phyloP scores from a whole-genome alignment of 2,797 vertebrate genomes.

The Coccyzus lansbergi region DNA sequence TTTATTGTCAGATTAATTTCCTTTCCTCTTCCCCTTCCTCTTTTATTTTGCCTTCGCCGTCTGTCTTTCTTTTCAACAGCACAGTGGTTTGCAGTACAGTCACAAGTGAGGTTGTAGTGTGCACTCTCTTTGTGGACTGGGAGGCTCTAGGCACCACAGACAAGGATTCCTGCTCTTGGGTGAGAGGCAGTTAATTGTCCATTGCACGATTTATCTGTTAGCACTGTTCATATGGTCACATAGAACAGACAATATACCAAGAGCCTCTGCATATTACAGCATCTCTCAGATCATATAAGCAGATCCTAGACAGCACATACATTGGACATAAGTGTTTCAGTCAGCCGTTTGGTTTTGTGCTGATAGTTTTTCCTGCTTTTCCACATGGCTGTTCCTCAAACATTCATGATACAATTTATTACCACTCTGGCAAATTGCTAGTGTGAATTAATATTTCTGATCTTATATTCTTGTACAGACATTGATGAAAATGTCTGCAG shows the following conservation, averaged over 20 bases:
- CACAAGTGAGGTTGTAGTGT: not conserved
- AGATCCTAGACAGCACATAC: not conserved
- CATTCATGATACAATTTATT: conserved; percentile 7
- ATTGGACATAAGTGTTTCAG: not conserved
- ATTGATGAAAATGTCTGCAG: not conserved
- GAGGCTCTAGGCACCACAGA: not conserved
- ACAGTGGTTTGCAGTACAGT: not conserved
- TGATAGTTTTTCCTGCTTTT: not conserved
- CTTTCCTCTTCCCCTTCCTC: not conserved
- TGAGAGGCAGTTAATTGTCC: not conserved
- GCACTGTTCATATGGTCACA: fast-evolving
- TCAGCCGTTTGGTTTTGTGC: not conserved
- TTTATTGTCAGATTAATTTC: not conserved
- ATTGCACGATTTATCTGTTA: not conserved
- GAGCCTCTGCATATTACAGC: not conserved
- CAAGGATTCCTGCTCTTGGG: not conserved
- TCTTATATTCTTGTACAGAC: not conserved
- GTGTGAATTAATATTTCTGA: not conserved
- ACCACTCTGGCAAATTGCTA: not conserved
- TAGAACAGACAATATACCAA: fast-evolving
- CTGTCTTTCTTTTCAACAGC: not conserved
- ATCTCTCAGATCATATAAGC: not conserved
- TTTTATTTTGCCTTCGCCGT: not conserved
- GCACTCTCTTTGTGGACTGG: not conserved
- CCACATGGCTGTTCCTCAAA: not conserved